Conservation (phyloP, 2,797 vertebrate genomes). For the Phylloscopus collybita region DNA sequence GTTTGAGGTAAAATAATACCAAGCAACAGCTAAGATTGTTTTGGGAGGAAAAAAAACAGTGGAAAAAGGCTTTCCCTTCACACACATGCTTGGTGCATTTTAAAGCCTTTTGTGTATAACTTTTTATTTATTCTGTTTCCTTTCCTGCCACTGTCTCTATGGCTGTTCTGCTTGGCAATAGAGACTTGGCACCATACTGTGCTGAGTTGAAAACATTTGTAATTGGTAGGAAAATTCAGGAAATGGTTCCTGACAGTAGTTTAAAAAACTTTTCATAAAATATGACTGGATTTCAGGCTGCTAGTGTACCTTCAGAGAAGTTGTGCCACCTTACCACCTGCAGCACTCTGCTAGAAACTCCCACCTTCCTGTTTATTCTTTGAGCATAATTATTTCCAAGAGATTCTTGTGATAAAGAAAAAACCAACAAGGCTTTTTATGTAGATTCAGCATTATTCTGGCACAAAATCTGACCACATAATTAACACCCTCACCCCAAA, state of each 20-base stretch:
- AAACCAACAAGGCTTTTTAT: not conserved
- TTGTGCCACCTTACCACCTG: not conserved
- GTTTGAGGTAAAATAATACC: not conserved
- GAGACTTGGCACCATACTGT: not conserved
- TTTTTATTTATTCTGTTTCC: not conserved
- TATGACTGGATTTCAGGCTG: not conserved
- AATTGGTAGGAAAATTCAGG: not conserved
- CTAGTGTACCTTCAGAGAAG: not conserved
- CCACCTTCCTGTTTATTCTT: not conserved
- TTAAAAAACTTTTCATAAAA: not conserved
- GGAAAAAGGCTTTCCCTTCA: not conserved
- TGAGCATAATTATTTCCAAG: not conserved
- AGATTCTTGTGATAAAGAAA: not conserved
- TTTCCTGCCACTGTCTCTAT: not conserved
- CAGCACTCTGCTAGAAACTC: not conserved
- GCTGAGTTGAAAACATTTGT: not conserved
- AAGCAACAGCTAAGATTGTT: not conserved
- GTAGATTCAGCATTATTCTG: not conserved
- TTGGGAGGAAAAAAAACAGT: not conserved
- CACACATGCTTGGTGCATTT: not conserved
- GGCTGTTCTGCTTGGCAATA: not conserved
- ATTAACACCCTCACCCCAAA: not conserved
- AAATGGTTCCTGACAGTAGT: not conserved
- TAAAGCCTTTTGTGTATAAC: not conserved
- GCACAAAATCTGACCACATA: not conserved